Base-by-base conservation (phyloP, 2,113 vertebrate genomes). In the Vicugna pacos region DNA sequence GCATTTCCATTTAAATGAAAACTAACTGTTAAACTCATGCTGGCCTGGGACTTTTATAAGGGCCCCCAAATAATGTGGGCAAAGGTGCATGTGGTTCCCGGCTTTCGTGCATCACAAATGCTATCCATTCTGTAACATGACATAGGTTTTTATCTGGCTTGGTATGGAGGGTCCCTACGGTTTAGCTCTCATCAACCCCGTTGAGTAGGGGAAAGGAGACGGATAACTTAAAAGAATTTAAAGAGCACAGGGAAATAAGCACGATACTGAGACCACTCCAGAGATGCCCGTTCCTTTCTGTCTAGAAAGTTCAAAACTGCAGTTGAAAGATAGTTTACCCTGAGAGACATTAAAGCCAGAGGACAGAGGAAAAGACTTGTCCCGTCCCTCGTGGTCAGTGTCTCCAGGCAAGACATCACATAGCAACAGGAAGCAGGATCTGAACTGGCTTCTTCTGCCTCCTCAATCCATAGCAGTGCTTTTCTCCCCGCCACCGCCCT, bases 301-400 rank as follows among this genome's bases (percentile, higher is more conserved):
- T 96, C 75, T 72, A 94, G 92, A 58, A 93, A 89, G 80, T 94
- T 96, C 20, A 93, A 97, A 96, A 56, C 24, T 20, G 30, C 73
- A 15, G 0, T 96, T 38, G 83, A 97, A 90, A 96, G 96, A 81
- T 0, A 80, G 60, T 75, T 91, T 89, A 42, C 86, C 54, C 92
- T 92, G 35, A 79, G 15, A 83, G 42, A 92, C 30, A 89, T 67
- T 81, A 35, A 97, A 89, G 60, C 8, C 50, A 52, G 60, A n/a
- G 42, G 8, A 96, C 94, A 97, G 42, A 89, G 58, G 87, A 95
- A 96, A 64, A 77, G 64, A 70, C 35, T n/a, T 48, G 16, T 15
- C 20, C 32, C 75, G 67, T 96, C 73, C 60, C 26, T 38, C 89
- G 65, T 46, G 54, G 56, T 84, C 30, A 28, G 30, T 46, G 60